Percentiles rank a stretch among this genome's conserved stretches.
These are phyloP conservation scores for Arion vulgaris DNA, from an alignment of 1,140 invertebrate species.

Conservation along the genomic window DNA sequence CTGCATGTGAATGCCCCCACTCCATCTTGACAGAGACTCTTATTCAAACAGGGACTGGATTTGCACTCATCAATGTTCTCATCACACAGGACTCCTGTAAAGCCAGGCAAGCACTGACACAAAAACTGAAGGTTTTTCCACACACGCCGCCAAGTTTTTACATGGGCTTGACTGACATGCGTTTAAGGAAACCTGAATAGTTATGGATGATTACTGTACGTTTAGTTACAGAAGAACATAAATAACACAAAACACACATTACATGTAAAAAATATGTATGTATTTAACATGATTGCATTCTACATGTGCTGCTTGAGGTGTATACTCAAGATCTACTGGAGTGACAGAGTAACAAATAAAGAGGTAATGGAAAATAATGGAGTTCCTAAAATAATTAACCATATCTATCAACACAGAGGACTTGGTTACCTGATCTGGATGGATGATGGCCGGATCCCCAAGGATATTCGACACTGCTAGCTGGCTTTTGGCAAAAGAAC, in stretches of 20 bases:
- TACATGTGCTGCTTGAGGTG: no score
- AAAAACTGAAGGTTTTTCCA: slow-evolving; percentile 78
- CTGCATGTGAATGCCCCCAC: slow-evolving; percentile 43
- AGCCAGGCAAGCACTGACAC: slow-evolving; percentile 51
- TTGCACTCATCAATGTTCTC: slow-evolving; percentile 42
- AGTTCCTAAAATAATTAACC: no score
- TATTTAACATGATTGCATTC: background rate
- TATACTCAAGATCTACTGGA: no score
- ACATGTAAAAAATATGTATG: background rate
- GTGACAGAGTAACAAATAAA: no score
- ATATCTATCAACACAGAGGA: no score
- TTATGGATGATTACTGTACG: background rate
- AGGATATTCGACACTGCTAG: no score
- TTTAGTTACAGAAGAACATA: no score
- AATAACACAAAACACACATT: background rate
- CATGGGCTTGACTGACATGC: slow-evolving; percentile 79
- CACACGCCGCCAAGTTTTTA: slow-evolving; percentile 87
- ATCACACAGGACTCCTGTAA: slow-evolving; percentile 44
- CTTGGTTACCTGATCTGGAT: no score
- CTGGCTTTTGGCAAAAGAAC: no score
- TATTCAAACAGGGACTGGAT: slow-evolving; percentile 45
- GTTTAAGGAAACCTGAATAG: slow-evolving; percentile 73
- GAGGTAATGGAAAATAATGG: no score
- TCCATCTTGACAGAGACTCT: slow-evolving; percentile 40
- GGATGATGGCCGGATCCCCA: no score